phyloP scores from a whole-genome alignment of 2,888 invertebrate species.

The Harmothoe impar region DNA sequence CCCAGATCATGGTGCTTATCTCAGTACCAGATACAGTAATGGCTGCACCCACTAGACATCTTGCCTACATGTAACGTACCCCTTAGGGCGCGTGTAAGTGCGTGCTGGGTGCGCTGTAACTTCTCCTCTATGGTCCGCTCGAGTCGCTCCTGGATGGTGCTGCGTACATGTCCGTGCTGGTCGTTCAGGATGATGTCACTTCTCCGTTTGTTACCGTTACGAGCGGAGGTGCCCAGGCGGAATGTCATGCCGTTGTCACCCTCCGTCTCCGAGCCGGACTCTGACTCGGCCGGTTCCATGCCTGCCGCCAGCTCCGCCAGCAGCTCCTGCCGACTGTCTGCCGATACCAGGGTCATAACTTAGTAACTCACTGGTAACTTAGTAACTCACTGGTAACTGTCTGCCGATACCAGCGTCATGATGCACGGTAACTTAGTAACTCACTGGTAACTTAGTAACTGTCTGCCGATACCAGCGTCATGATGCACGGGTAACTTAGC shows the following conservation, averaged over 20 bases:
- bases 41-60: too few relatives aligned
- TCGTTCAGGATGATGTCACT: neutral
- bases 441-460: too few relatives aligned
- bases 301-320: neutral
- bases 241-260: neutral
- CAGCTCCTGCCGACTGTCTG: neutral
- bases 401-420: too few relatives aligned
- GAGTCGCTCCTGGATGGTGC: neutral
- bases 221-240: neutral
- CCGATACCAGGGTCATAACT: neutral
- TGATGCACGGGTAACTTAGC: too few relatives aligned
- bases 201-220: neutral
- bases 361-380: too few relatives aligned
- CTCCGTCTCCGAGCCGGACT: neutral
- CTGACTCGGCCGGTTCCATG: neutral
- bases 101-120: neutral
- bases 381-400: too few relatives aligned
- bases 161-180: neutral
- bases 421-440: too few relatives aligned
- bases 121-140: neutral
- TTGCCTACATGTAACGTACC: neutral
- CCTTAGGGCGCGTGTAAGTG: neutral
- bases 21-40: too few relatives aligned
- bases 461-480: too few relatives aligned
- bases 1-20: too few relatives aligned